Conservation (phyloP, 2,113 vertebrate species). For the Cygnus buccinator region DNA sequence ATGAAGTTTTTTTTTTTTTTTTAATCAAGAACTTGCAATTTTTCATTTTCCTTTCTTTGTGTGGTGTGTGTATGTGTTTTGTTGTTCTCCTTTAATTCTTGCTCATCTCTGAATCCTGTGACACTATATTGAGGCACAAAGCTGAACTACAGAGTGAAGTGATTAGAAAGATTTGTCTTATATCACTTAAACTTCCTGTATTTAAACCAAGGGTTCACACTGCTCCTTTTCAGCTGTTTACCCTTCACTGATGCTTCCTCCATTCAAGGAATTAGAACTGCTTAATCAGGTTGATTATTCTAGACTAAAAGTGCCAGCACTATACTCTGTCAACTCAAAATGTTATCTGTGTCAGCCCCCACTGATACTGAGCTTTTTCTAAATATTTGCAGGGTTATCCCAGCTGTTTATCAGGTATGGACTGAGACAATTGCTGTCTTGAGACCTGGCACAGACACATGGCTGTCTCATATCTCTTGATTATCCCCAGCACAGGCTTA, state of each 20-base stretch:
- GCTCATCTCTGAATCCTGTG: neutral
- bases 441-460: neutral
- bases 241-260: neutral
- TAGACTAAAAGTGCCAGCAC: neutral
- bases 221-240: neutral
- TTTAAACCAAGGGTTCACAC: neutral
- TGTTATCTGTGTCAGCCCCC: neutral
- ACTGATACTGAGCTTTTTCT: neutral
- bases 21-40: neutral
- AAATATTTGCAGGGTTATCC: neutral
- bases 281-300: neutral
- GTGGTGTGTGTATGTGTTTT: neutral
- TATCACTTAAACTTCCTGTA: conserved; percentile 23
- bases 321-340: neutral
- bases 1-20: neutral
- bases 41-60: neutral
- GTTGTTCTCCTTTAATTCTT: neutral
- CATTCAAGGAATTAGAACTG: conserved; percentile 2
- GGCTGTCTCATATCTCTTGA: neutral
- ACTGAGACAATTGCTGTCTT: neutral
- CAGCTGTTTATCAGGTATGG: neutral
- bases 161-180: conserved; percentile 29
- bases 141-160: neutral
- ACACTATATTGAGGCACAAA: neutral
- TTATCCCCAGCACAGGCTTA: neutral